These are phyloP conservation scores for Sebastes flavidus DNA, from an alignment of 2,797 vertebrate genomes.

Conservation along the genomic window DNA sequence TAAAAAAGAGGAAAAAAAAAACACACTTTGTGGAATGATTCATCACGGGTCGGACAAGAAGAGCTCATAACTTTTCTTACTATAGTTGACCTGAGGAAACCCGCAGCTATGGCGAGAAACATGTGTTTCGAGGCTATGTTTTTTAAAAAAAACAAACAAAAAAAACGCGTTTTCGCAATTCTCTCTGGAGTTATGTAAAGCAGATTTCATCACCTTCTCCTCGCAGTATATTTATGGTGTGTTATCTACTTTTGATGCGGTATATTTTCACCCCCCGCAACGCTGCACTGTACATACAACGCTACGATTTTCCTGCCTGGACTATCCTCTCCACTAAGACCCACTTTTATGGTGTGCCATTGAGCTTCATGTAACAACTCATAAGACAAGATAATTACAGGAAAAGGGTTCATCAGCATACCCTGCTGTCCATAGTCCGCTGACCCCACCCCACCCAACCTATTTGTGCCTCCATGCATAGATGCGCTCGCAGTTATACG, in stretches of 20 bases:
- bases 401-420: constrained; percentile 3
- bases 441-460: constrained; percentile 12
- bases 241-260: neutral
- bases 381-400: constrained; percentile 29
- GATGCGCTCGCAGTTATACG: neutral
- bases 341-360: neutral
- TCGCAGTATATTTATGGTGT: constrained; percentile 12
- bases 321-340: neutral
- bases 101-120: neutral
- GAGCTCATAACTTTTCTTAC: constrained; percentile 25
- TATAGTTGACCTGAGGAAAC: constrained; percentile 29
- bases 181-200: constrained; percentile 6
- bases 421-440: constrained; percentile 15
- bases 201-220: constrained; percentile 9
- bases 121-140: neutral
- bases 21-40: constrained; percentile 2
- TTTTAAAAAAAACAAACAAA: neutral
- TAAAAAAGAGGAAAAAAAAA: neutral
- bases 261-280: neutral
- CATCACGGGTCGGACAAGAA: constrained; percentile 13
- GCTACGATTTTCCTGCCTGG: neutral
- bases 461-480: neutral
- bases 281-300: neutral
- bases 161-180: neutral
- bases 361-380: constrained; percentile 9